These are phyloP conservation scores for Onychomys torridus DNA, from an alignment of 2,797 vertebrate genomes.

Conservation along the genomic window DNA sequence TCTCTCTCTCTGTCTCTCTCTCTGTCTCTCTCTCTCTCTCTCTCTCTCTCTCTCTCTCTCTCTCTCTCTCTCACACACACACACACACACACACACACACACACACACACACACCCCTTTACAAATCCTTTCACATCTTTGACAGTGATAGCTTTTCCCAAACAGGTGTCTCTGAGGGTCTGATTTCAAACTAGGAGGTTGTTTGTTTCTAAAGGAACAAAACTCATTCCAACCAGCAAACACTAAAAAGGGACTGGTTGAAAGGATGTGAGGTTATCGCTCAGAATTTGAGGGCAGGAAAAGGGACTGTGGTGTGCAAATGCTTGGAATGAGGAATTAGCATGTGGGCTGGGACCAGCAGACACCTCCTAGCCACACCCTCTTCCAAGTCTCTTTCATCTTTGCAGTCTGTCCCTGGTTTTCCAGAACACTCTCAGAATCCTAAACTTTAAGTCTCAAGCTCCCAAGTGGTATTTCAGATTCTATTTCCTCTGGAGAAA, in stretches of 20 bases:
- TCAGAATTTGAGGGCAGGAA: background rate
- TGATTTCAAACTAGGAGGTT: background rate
- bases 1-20: no score
- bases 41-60: no score
- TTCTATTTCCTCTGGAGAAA: background rate
- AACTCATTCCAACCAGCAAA: background rate
- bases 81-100: background rate
- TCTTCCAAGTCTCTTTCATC: background rate
- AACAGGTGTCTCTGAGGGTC: background rate
- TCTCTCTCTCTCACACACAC: background rate
- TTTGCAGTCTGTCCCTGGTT: background rate
- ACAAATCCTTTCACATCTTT: background rate
- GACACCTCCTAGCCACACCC: background rate
- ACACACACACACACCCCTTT: background rate
- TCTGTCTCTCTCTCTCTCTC: no score
- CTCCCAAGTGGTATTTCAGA: background rate
- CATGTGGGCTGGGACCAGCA: background rate
- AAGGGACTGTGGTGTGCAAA: background rate
- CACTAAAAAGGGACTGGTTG: background rate
- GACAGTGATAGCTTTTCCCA: background rate
- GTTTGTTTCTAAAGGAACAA: background rate
- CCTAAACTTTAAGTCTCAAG: background rate
- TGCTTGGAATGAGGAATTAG: background rate
- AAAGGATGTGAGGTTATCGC: constrained; percentile 4
- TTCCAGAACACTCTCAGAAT: background rate